Evolutionary conservation across 1,140 invertebrate genomes (phyloP).

Genomic region (Calephelis nemesis): DNA sequence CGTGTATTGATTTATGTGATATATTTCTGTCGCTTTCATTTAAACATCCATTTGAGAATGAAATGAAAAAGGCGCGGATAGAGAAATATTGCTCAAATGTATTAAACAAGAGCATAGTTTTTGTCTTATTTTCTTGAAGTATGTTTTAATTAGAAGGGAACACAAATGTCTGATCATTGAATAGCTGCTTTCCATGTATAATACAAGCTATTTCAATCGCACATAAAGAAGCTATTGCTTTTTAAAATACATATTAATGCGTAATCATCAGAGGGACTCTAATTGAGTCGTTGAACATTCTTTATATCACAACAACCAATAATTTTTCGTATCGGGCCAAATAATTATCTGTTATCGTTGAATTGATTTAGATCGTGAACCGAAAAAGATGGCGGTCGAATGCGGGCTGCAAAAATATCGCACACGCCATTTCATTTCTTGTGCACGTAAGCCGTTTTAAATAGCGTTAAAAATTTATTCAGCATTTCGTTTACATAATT

Average conservation of each 20-base stretch:
- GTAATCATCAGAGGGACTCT: slow-evolving; percentile 22
- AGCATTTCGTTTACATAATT: slow-evolving; percentile 30
- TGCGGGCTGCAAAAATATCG: slow-evolving; percentile 46
- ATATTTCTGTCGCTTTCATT: too few species aligned
- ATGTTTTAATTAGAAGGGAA: slow-evolving; percentile 68
- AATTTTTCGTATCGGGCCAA: slow-evolving; percentile 65
- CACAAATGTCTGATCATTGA: slow-evolving; percentile 39
- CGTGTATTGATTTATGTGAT: too few species aligned
- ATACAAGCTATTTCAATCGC: slow-evolving; percentile 28
- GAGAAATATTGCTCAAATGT: too few species aligned
- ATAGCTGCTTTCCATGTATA: slow-evolving; percentile 32
- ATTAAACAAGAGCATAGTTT: slow-evolving; percentile 41
- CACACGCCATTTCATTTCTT: slow-evolving; percentile 33
- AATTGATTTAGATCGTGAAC: slow-evolving; percentile 57
- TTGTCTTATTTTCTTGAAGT: slow-evolving; percentile 43
- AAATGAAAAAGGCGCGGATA: too few species aligned
- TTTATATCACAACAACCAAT: slow-evolving; percentile 49
- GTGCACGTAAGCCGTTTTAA: slow-evolving; percentile 27
- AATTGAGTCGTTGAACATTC: slow-evolving; percentile 62
- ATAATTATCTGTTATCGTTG: slow-evolving; percentile 72
- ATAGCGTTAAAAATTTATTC: slow-evolving; percentile 32
- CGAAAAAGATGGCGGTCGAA: slow-evolving; percentile 55
- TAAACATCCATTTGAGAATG: too few species aligned
- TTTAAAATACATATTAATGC: neutral
- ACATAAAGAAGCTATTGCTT: neutral